Percentiles rank a stretch among this genome's conserved stretches.
phyloP scores from a whole-genome alignment of 2,888 invertebrate genomes.

The Lycia hirtaria region DNA sequence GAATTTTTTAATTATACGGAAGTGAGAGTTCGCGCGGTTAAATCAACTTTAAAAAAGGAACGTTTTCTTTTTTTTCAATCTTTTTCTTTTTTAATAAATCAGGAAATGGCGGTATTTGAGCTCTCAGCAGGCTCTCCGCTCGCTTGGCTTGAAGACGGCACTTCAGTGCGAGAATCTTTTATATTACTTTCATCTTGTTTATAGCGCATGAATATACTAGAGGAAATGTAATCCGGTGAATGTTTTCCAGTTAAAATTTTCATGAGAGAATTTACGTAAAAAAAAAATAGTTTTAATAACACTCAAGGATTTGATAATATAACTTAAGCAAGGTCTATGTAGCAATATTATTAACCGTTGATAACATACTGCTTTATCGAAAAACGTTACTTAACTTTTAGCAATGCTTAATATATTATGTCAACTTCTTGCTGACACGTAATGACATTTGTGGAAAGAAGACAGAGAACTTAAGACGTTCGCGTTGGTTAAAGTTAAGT shows the following conservation, averaged over 20 bases:
- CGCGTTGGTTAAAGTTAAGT: too few relatives aligned
- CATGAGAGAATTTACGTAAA: not conserved
- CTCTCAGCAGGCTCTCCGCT: constrained; percentile 13
- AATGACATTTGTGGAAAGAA: too few relatives aligned
- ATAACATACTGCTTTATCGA: too few relatives aligned
- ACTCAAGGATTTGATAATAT: too few relatives aligned
- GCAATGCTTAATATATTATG: too few relatives aligned
- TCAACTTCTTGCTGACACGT: too few relatives aligned
- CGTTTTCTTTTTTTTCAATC: constrained; percentile 23
- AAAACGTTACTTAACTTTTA: too few relatives aligned
- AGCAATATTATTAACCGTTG: too few relatives aligned
- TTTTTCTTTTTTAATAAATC: constrained; percentile 40
- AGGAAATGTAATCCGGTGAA: not conserved
- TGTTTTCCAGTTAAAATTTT: not conserved
- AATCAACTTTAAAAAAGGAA: constrained; percentile 36
- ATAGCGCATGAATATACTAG: constrained; percentile 14
- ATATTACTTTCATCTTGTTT: constrained; percentile 34
- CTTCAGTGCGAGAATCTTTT: constrained; percentile 36
- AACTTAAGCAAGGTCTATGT: too few relatives aligned
- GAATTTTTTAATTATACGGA: constrained; percentile 70
- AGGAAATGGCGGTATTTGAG: constrained; percentile 34
- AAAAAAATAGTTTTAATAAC: too few relatives aligned
- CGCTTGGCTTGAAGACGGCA: constrained; percentile 26
- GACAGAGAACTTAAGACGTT: too few relatives aligned
- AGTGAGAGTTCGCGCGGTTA: constrained; percentile 51